Conservation (phyloP, 2,888 invertebrate genomes). For the Rotaria macrura region DNA sequence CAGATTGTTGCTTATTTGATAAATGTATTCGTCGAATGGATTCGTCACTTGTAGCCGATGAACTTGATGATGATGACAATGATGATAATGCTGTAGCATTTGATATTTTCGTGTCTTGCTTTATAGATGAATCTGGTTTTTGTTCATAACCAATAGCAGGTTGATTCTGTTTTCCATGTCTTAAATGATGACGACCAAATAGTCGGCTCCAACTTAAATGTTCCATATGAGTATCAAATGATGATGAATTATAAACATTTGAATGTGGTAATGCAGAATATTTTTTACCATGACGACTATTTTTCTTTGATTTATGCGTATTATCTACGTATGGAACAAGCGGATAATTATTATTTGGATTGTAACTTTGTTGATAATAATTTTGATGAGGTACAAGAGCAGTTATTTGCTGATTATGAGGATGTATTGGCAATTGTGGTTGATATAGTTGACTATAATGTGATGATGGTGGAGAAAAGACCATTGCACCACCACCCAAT, state of each 20-base stretch:
- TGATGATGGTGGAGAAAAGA: background rate
- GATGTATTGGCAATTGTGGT: background rate
- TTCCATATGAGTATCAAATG: background rate
- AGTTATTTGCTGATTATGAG: background rate
- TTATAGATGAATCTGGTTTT: background rate
- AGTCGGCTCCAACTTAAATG: conserved; percentile 10
- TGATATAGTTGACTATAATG: background rate
- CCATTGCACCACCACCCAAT: background rate
- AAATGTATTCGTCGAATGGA: too few relatives aligned
- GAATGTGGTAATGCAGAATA: background rate
- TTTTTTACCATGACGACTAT: background rate
- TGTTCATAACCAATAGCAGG: background rate
- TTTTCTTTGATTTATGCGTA: background rate
- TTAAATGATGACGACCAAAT: background rate
- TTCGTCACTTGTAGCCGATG: background rate
- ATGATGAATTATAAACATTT: background rate
- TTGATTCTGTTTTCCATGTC: background rate
- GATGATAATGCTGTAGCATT: background rate
- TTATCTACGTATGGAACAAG: background rate
- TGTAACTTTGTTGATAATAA: background rate
- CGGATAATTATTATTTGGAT: background rate
- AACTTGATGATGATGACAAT: background rate
- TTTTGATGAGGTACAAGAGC: background rate
- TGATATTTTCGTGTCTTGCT: too few relatives aligned
- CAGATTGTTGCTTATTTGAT: too few relatives aligned